Conservation (phyloP, 2,113 vertebrate species). For the Alethe diademata region DNA sequence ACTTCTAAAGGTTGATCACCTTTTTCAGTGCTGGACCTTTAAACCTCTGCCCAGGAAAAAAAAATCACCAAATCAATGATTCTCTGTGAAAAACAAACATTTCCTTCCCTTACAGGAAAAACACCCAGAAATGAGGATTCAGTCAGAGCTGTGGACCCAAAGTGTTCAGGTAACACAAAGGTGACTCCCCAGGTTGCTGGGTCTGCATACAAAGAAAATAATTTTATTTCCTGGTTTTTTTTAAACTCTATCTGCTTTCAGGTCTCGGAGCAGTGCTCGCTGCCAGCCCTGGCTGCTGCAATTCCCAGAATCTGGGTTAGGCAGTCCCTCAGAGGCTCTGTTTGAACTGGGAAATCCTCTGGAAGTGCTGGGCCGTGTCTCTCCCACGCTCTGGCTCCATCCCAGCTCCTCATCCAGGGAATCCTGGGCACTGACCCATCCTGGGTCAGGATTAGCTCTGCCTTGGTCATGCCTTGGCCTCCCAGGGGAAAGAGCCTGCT, state of each 20-base stretch:
- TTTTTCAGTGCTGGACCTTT: background rate
- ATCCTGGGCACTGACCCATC: background rate
- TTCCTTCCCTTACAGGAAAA: background rate
- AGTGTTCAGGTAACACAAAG: background rate
- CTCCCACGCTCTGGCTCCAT: background rate
- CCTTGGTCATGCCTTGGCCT: too few species aligned
- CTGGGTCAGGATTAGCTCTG: too few species aligned
- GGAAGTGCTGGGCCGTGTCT: background rate
- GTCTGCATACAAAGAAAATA: fast-evolving
- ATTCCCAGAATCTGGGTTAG: background rate
- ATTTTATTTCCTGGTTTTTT: background rate
- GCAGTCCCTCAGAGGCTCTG: background rate
- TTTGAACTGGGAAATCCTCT: background rate
- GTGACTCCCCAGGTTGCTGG: background rate
- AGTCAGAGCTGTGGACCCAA: background rate
- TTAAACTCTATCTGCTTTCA: background rate
- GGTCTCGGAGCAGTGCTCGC: fast-evolving
- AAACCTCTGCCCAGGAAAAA: background rate
- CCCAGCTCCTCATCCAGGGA: background rate
- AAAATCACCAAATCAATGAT: background rate
- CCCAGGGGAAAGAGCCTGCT: too few species aligned
- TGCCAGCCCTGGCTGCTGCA: background rate
- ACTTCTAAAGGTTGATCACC: background rate
- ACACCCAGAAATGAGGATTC: background rate
- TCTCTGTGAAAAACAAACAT: background rate